phyloP scores from a whole-genome alignment of 2,113 vertebrate species.

The Psittacus erithacus region DNA sequence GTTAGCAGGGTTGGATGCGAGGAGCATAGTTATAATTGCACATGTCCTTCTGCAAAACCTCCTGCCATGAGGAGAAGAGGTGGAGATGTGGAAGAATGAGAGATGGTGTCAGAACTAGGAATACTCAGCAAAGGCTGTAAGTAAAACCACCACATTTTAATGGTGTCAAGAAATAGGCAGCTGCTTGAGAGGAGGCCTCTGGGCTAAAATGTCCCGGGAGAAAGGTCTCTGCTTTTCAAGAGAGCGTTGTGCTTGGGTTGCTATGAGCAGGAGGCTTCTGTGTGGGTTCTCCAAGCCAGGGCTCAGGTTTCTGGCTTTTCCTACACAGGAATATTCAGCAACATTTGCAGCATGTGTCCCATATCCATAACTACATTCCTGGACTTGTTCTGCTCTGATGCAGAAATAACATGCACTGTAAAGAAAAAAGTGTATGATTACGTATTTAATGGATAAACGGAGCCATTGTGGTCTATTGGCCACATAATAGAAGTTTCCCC shows the following conservation, averaged over 20 bases:
- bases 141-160: background rate
- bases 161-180: background rate
- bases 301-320: background rate
- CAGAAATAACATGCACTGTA: conserved; percentile 64
- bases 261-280: background rate
- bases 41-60: background rate
- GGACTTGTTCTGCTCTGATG: conserved; percentile 67
- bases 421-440: conserved; percentile 61
- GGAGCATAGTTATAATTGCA: background rate
- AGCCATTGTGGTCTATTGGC: conserved; percentile 53
- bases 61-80: background rate
- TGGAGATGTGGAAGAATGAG: background rate
- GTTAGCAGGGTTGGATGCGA: background rate
- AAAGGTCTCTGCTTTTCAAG: background rate
- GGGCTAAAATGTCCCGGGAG: background rate
- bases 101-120: background rate
- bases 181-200: background rate
- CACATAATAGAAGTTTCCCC: conserved; percentile 57
- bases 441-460: conserved; percentile 65
- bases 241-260: background rate
- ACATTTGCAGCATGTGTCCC: conserved; percentile 33
- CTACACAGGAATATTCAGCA: conserved; percentile 5
- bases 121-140: background rate
- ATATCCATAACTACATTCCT: conserved; percentile 55
- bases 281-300: background rate